These are phyloP conservation scores for Chondrosia reniformis DNA, from an alignment of 37 sponge, comb jelly and placozoan genomes.

Conservation along the genomic window DNA sequence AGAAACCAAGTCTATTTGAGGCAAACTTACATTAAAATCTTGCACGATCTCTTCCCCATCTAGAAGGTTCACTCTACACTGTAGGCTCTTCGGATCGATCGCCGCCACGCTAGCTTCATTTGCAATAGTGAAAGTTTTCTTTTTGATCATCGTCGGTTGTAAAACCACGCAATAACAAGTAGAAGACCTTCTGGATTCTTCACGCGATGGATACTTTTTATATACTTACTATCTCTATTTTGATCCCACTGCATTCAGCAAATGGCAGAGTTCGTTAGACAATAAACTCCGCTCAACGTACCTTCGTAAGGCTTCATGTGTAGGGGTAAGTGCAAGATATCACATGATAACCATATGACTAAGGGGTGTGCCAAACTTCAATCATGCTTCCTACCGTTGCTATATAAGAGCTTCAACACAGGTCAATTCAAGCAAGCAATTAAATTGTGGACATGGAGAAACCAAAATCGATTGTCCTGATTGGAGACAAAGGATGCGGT, in stretches of 20 bases:
- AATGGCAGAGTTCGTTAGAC: too few relatives aligned
- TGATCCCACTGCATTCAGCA: too few relatives aligned
- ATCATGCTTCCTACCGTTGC: background rate
- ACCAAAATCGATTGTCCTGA: slow-evolving; percentile 29
- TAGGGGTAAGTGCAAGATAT: too few relatives aligned
- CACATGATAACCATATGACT: slow-evolving; percentile 13
- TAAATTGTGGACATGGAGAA: background rate
- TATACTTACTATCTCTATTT: too few relatives aligned
- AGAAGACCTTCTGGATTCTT: too few relatives aligned
- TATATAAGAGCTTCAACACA: background rate
- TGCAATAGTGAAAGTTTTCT: background rate
- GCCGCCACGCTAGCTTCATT: background rate
- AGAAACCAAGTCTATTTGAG: background rate
- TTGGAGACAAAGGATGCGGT: slow-evolving; percentile 66
- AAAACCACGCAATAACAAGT: background rate
- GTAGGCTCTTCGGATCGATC: background rate
- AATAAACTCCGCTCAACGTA: too few relatives aligned
- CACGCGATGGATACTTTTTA: too few relatives aligned
- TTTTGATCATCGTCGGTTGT: background rate
- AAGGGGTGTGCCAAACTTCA: background rate
- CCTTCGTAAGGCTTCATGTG: too few relatives aligned
- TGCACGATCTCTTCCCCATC: slow-evolving; percentile 41
- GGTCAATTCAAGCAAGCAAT: background rate
- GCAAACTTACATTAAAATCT: slow-evolving; percentile 45
- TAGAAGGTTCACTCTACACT: slow-evolving; percentile 42